Base-by-base conservation (phyloP, 1,140 invertebrate species). In the Penaeus vannamei region DNA sequence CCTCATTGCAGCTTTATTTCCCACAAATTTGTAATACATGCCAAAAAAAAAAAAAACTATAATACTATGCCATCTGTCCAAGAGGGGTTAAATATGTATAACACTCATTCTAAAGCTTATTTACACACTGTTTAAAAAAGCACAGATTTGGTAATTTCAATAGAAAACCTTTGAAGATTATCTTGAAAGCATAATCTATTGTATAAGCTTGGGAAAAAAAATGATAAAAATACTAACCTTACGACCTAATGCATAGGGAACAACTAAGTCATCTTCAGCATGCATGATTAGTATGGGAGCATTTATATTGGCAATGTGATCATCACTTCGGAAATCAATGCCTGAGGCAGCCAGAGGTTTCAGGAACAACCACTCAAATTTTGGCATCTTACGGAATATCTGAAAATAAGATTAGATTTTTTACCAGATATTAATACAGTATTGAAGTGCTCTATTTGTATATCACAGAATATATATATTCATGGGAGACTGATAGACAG, bases 221-320 rank as follows among this genome's bases (percentile, higher is more conserved):
- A 53, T 0, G 4, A 29, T 26, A 14, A 32, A 22, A 8, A 23
- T 22, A 77, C 59, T 92, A 93, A 96, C 95, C 94, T 96, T 96
- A 92, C 95, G 93, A 20, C 96, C 97, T 53, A 97, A 94, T 64
- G 94, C 93, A 92, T 95, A 95, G 72, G 97, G 97, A 81, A 98
- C 95, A 60, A 98, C 95, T 22, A 93, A 93, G 93, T 98, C 97
- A 94, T 98, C 97, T 93, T 97, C 95, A 1, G 97, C 97, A 93
- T 98, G 97, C 60, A 98, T 93, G 91, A 98, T 97, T 92, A 98
- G 93, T 69, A 98, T 94, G 3, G 97, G 96, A 91, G 95, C 94
- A 26, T 94, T 94, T 26, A 98, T 94, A 86, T 95, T 93, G 62
- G 91, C 91, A 85, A 97, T 95, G 92, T 96, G 95, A 77, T 94